Evolutionary conservation across 2,113 vertebrate species (phyloP).

Genomic region (Acrocephalus arundinaceus): DNA sequence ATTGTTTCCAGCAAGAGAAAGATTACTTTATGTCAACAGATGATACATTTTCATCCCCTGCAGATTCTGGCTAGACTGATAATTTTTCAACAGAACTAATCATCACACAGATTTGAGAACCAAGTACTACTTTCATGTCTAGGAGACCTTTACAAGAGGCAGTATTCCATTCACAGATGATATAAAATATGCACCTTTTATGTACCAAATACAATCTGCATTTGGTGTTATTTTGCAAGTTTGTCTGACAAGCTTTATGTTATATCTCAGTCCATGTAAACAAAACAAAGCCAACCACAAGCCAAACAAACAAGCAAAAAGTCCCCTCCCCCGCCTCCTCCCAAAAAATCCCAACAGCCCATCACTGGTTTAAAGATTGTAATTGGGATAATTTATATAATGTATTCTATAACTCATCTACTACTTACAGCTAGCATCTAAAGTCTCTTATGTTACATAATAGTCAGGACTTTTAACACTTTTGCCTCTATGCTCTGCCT

Average conservation of each 20-base stretch:
- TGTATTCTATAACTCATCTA: not conserved
- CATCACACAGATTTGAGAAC: not conserved
- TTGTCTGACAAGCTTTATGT: not conserved
- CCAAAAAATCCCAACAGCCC: rapidly evolving
- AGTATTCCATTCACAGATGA: not conserved
- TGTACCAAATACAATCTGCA: not conserved
- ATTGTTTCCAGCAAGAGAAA: not conserved
- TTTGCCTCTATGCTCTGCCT: not conserved
- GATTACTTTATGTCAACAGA: not conserved
- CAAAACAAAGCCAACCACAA: not conserved
- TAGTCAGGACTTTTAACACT: not conserved
- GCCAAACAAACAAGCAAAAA: not conserved
- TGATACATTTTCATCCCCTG: not conserved
- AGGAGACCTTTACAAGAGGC: not conserved
- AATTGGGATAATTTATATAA: not conserved
- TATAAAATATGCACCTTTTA: not conserved
- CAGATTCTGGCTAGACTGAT: not conserved
- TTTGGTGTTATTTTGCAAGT: not conserved
- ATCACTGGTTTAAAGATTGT: not conserved
- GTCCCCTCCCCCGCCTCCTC: rapidly evolving
- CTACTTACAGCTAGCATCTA: not conserved
- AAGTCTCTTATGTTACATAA: not conserved
- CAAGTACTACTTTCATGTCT: not conserved
- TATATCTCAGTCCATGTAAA: not conserved
- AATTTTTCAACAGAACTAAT: slow-evolving; percentile 3